Conservation (phyloP, 1,140 invertebrate genomes). For the Bactericera cockerelli region DNA sequence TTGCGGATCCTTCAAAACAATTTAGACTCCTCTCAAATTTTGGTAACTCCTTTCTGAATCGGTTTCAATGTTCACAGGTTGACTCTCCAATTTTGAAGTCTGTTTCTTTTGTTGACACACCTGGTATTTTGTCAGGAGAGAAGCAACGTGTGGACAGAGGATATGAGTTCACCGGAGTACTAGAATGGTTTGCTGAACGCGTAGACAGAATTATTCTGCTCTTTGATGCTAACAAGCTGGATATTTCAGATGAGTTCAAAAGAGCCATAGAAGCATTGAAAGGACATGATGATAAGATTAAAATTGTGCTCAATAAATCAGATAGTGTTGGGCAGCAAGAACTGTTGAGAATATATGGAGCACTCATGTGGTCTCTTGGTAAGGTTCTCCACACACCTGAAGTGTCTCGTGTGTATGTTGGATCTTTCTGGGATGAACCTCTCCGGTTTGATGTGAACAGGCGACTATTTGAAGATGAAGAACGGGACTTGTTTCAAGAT, state of each 20-base stretch:
- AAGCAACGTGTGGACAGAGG: slow-evolving; percentile 59
- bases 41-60: slow-evolving; percentile 92
- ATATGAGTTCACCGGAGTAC: slow-evolving; percentile 88
- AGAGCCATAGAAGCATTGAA: slow-evolving; percentile 84
- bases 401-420: slow-evolving; percentile 62
- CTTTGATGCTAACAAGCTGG: slow-evolving; percentile 98
- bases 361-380: slow-evolving; percentile 84
- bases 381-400: slow-evolving; percentile 60
- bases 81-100: slow-evolving; percentile 47
- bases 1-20: slow-evolving; percentile 93
- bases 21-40: slow-evolving; percentile 91
- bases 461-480: slow-evolving; percentile 55
- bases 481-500: slow-evolving; percentile 58
- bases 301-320: slow-evolving; percentile 96
- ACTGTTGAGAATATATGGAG: slow-evolving; percentile 95
- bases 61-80: slow-evolving; percentile 54
- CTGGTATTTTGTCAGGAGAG: slow-evolving; percentile 50
- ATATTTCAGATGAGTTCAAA: slow-evolving; percentile 96
- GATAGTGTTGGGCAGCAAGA: slow-evolving; percentile 99
- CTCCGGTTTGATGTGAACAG: slow-evolving; percentile 45
- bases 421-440: slow-evolving; percentile 66
- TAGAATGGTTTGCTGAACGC: slow-evolving; percentile 97
- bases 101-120: slow-evolving; percentile 61
- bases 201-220: slow-evolving; percentile 94
- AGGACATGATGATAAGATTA: slow-evolving; percentile 96